Evolutionary conservation across 2,888 invertebrate species (phyloP).

Genomic region (Troilus luridus): DNA sequence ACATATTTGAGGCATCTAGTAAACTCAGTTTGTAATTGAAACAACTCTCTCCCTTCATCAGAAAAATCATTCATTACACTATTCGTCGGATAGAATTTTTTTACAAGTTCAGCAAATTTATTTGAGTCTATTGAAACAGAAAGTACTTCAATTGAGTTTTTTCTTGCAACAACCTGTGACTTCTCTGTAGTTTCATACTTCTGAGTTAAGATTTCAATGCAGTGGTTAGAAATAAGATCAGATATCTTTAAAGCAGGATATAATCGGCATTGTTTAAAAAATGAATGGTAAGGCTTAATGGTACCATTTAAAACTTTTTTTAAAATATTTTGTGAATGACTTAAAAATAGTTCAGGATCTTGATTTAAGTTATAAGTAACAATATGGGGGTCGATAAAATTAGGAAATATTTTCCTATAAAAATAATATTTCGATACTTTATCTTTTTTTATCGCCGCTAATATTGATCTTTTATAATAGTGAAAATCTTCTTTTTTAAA

Average conservation of each 20-base stretch:
- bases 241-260: conserved; percentile 53
- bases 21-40: conserved; percentile 58
- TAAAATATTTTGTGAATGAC: background rate
- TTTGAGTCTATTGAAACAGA: conserved; percentile 51
- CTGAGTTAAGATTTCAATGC: conserved; percentile 32
- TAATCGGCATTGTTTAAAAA: conserved; percentile 52
- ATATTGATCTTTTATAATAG: conserved; percentile 5
- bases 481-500: background rate
- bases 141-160: conserved; percentile 58
- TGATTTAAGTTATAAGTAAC: conserved; percentile 40
- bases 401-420: conserved; percentile 56
- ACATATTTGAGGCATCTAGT: conserved; percentile 53
- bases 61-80: conserved; percentile 58
- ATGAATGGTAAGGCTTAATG: background rate
- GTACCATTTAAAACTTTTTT: background rate
- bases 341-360: conserved; percentile 16
- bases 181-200: background rate
- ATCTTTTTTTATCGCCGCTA: conserved; percentile 50
- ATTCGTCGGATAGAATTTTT: conserved; percentile 50
- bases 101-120: conserved; percentile 51
- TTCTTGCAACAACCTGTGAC: background rate
- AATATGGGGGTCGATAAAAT: conserved; percentile 25
- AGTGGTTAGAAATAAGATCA: conserved; percentile 23
- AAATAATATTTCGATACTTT: conserved; percentile 8
- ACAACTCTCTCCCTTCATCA: conserved; percentile 53